phyloP scores from a whole-genome alignment of 1,140 invertebrate genomes.

The Heliconius eleuchia region DNA sequence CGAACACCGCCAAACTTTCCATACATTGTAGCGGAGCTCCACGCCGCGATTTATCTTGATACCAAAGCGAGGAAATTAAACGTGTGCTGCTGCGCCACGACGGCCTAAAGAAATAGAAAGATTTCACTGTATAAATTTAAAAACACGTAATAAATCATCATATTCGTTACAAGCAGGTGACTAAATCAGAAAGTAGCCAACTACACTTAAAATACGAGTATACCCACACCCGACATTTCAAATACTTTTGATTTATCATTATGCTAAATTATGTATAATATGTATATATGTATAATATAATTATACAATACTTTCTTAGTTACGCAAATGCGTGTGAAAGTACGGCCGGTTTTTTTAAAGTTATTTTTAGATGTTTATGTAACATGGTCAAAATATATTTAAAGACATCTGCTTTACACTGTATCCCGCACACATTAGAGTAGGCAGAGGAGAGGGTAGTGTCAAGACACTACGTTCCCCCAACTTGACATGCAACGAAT shows the following conservation, averaged over 20 bases:
- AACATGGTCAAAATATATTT: neutral
- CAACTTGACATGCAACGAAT: too few relatives aligned
- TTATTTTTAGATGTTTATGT: neutral
- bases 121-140: neutral
- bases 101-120: neutral
- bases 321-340: conserved; percentile 12
- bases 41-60: too few relatives aligned
- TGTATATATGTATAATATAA: neutral
- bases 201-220: neutral
- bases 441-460: too few relatives aligned
- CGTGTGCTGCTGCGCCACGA: neutral
- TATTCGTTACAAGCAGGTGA: neutral
- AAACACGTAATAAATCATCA: neutral
- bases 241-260: conserved; percentile 1
- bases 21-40: too few relatives aligned
- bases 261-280: conserved; percentile 7
- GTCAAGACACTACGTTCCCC: too few relatives aligned
- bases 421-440: too few relatives aligned
- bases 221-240: neutral
- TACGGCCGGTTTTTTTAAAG: neutral
- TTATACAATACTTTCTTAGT: conserved; percentile 6
- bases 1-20: too few relatives aligned
- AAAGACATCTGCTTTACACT: too few relatives aligned
- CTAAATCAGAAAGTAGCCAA: conserved; percentile 1
- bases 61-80: neutral